A percentile compares a stretch with the other conserved stretches of the same genome.
phyloP scores from a whole-genome alignment of 92 coral and sea anemone genomes.

The Umimayanthus kanabou region DNA sequence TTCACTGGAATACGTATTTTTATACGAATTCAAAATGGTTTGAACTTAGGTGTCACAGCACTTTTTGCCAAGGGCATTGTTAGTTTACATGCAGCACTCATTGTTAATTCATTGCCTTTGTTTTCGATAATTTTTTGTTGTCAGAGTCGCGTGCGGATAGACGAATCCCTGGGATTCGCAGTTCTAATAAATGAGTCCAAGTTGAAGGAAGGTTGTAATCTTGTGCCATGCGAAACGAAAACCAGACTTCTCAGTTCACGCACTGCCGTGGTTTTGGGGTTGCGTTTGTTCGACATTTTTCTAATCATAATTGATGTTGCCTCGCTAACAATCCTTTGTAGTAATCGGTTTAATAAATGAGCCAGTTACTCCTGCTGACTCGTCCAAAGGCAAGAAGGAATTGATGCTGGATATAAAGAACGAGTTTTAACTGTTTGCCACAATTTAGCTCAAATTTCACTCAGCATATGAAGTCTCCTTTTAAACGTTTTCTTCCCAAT shows the following conservation, averaged over 20 bases:
- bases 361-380: neutral
- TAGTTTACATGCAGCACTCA: neutral
- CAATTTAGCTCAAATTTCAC: neutral
- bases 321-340: neutral
- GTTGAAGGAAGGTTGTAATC: neutral
- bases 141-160: neutral
- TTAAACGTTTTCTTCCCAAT: neutral
- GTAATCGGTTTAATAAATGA: neutral
- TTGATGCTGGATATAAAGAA: neutral
- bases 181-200: neutral
- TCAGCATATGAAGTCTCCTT: neutral
- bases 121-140: constrained; percentile 3
- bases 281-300: constrained; percentile 1
- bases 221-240: neutral
- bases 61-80: neutral
- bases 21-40: neutral
- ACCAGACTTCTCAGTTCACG: neutral
- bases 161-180: neutral
- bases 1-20: neutral
- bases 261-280: neutral
- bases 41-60: constrained; percentile 8
- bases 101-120: constrained; percentile 12
- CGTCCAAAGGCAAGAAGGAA: neutral
- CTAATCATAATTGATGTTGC: neutral
- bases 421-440: neutral